Evolutionary conservation across 2,113 vertebrate genomes (phyloP).

Genomic region (Lophochroa leadbeateri): DNA sequence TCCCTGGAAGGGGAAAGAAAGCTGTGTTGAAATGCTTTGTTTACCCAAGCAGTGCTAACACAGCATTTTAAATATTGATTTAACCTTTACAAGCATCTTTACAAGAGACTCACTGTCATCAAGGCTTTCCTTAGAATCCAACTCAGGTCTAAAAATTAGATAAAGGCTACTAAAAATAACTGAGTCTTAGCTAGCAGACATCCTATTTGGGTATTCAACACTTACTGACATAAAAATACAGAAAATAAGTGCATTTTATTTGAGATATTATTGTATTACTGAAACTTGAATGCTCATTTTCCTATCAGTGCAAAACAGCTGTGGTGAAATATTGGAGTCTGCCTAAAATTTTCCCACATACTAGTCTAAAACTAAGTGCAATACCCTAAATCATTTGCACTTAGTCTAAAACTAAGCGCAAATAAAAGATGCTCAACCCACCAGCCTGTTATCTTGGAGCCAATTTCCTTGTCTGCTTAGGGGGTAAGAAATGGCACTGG

Average conservation of each 20-base stretch:
- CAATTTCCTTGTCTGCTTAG: background rate
- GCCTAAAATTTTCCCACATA: background rate
- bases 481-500: background rate
- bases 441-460: background rate
- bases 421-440: background rate
- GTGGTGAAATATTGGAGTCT: background rate
- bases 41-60: background rate
- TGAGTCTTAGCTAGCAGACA: background rate
- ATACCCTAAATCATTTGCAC: background rate
- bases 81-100: background rate
- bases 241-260: background rate
- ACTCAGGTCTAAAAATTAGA: background rate
- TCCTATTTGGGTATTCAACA: background rate
- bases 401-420: background rate
- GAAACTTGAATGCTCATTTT: background rate
- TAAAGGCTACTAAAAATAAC: background rate
- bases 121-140: background rate
- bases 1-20: slow-evolving; percentile 77
- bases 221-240: background rate
- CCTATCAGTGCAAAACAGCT: background rate
- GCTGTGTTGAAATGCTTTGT: background rate
- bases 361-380: background rate
- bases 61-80: background rate
- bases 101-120: background rate
- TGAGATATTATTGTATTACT: background rate